phyloP scores from a whole-genome alignment of 2,797 vertebrate genomes.

The Pipistrellus nathusii region DNA sequence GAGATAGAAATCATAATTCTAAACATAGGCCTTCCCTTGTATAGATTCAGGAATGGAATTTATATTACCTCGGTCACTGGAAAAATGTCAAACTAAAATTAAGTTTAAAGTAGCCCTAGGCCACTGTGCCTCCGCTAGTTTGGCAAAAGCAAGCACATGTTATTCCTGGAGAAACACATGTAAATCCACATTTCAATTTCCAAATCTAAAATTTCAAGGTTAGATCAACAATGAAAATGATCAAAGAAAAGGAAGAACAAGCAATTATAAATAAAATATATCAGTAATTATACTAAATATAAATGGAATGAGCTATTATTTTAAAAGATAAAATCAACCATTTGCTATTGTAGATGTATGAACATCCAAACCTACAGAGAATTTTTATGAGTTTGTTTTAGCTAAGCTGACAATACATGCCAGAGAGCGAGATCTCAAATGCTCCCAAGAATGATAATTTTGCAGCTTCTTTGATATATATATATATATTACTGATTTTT shows the following conservation, averaged over 20 bases:
- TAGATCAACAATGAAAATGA: neutral
- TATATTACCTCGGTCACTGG: neutral
- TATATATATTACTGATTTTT: too few relatives aligned
- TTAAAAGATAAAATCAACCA: conserved; percentile 26
- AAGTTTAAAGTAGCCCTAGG: neutral
- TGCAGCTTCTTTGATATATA: neutral
- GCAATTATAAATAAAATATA: neutral
- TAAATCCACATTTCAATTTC: conserved; percentile 30
- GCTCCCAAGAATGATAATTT: neutral
- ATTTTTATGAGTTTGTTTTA: neutral
- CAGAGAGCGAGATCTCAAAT: neutral
- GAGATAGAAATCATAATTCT: neutral
- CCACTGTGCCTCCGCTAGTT: neutral
- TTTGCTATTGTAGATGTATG: neutral
- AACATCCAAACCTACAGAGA: neutral
- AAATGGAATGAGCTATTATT: neutral
- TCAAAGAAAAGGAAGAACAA: neutral
- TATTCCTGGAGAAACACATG: conserved; percentile 15
- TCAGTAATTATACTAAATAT: neutral
- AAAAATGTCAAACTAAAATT: conserved; percentile 7
- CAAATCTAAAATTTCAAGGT: conserved; percentile 10
- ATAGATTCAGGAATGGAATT: neutral
- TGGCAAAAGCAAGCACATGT: neutral
- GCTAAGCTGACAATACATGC: neutral
- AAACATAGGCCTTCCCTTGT: neutral